Percentiles rank a stretch among this genome's conserved stretches.
phyloP scores from a whole-genome alignment of 2,113 vertebrate species.

The Siniperca knerii region DNA sequence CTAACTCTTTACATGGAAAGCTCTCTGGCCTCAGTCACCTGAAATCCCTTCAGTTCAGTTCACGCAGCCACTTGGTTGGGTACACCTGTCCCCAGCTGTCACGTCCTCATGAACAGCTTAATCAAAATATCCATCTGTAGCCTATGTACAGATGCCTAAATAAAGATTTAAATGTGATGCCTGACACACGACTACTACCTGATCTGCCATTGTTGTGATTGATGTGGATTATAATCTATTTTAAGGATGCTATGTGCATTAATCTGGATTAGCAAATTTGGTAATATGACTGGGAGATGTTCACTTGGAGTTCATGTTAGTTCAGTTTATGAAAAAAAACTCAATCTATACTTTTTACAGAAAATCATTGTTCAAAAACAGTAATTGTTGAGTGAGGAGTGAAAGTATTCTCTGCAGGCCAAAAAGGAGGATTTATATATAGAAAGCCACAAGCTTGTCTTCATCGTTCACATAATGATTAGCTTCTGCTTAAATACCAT shows the following conservation, averaged over 20 bases:
- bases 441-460: not conserved
- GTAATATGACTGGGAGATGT: constrained; percentile 28
- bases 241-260: constrained; percentile 41
- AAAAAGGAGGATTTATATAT: not conserved
- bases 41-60: constrained; percentile 64
- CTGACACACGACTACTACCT: constrained; percentile 5
- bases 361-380: not conserved
- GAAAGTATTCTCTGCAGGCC: not conserved
- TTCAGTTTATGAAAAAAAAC: not conserved
- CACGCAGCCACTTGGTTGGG: constrained; percentile 23
- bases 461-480: constrained; percentile 27
- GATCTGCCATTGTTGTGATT: constrained; percentile 13
- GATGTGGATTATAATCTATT: constrained; percentile 60
- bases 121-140: constrained; percentile 40
- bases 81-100: constrained; percentile 51
- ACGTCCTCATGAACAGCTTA: constrained; percentile 15
- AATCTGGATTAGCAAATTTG: constrained; percentile 52
- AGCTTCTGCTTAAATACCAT: constrained; percentile 29
- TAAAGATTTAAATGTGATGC: not conserved
- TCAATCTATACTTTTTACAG: not conserved
- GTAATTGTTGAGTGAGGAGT: not conserved
- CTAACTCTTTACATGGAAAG: constrained; percentile 58
- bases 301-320: not conserved
- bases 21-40: constrained; percentile 54
- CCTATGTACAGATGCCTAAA: not conserved